phyloP scores from a whole-genome alignment of 2,113 vertebrate species.

The Sinocyclocheilus anshuiensis region DNA sequence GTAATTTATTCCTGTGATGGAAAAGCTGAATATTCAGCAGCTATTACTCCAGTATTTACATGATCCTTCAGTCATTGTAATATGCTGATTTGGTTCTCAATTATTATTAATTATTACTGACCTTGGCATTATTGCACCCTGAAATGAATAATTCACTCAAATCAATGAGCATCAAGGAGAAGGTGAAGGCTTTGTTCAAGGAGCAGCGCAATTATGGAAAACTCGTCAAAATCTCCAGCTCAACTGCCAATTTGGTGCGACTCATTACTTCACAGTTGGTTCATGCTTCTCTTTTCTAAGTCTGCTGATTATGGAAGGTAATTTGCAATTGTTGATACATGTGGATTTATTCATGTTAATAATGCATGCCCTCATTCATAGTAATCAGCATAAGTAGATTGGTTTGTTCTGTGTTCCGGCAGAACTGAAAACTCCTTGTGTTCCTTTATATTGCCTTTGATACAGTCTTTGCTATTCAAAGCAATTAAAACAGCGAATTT shows the following conservation, averaged over 20 bases:
- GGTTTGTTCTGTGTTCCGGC: background rate
- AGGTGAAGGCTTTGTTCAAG: constrained; percentile 19
- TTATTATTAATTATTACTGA: background rate
- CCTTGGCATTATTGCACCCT: background rate
- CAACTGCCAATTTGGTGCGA: background rate
- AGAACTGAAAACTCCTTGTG: background rate
- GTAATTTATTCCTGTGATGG: too few relatives aligned
- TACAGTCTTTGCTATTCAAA: background rate
- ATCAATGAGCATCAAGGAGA: constrained; percentile 7
- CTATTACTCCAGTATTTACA: too few relatives aligned
- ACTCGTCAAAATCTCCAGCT: constrained; percentile 20
- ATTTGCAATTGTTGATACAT: constrained; percentile 34
- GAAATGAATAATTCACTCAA: background rate
- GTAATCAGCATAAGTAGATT: constrained; percentile 28
- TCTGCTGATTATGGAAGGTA: constrained; percentile 17
- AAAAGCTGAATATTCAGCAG: too few relatives aligned
- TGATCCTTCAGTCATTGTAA: background rate
- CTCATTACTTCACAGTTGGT: constrained; percentile 31
- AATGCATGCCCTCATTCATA: constrained; percentile 13
- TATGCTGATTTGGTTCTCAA: background rate
- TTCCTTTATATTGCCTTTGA: background rate
- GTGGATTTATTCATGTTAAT: constrained; percentile 35
- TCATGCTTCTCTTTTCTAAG: constrained; percentile 14
- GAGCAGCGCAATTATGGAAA: background rate
- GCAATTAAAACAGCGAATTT: background rate